phyloP scores from a whole-genome alignment of 2,888 invertebrate species.

The Lycia hirtaria region DNA sequence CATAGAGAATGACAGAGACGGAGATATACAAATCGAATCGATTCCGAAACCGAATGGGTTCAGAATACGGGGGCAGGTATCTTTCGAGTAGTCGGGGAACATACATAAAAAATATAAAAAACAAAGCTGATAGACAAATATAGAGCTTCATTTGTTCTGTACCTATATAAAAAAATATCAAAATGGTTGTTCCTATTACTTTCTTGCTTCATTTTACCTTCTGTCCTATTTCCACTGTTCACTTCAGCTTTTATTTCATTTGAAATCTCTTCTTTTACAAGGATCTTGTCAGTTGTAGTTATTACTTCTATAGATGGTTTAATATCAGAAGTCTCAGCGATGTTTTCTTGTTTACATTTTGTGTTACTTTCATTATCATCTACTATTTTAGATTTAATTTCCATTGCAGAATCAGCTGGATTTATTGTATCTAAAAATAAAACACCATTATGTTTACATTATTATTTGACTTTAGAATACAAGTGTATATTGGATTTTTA shows the following conservation, averaged over 20 bases:
- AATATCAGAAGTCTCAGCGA: background rate
- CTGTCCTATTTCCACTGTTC: background rate
- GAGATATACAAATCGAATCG: no score
- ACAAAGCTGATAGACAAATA: no score
- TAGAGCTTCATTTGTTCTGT: no score
- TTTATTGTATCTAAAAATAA: background rate
- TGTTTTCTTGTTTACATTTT: background rate
- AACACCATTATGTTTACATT: background rate
- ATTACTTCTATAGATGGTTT: background rate
- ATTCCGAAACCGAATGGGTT: no score
- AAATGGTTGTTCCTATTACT: no score
- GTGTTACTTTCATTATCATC: slow-evolving; percentile 1
- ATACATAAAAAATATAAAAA: no score
- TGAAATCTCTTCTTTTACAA: background rate
- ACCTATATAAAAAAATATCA: no score
- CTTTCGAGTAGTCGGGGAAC: no score
- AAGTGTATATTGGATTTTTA: no score
- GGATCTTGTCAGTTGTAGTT: background rate
- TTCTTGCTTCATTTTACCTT: background rate
- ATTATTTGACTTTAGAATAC: background rate
- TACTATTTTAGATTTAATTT: slow-evolving; percentile 7
- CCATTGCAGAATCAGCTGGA: background rate
- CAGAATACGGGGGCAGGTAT: no score
- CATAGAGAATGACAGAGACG: no score
- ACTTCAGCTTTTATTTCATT: background rate